Percentiles rank a stretch among this genome's conserved stretches.
Evolutionary conservation across 2,113 vertebrate species (phyloP).

Genomic region (Engystomops pustulosus): DNA sequence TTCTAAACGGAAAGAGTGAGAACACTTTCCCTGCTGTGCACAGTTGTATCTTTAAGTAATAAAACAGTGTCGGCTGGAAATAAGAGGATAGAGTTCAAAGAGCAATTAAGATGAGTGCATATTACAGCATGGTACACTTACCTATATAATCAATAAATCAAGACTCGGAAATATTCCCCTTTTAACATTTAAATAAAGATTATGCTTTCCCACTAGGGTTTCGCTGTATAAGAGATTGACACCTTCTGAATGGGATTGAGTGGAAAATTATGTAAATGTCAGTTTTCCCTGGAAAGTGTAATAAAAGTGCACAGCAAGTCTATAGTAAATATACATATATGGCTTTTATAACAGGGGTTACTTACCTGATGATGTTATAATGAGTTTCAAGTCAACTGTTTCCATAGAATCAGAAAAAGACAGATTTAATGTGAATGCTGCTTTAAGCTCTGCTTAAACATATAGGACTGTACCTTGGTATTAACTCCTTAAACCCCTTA

Average conservation of each 20-base stretch:
- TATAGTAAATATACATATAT: background rate
- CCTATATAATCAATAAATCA: slow-evolving; percentile 16
- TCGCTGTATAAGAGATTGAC: background rate
- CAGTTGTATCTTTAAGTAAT: slow-evolving; percentile 47
- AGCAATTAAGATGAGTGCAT: slow-evolving; percentile 37
- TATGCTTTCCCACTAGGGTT: slow-evolving; percentile 26
- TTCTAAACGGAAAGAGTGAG: slow-evolving; percentile 38
- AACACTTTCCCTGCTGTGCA: slow-evolving; percentile 49
- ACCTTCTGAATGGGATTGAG: background rate
- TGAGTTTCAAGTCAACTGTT: background rate
- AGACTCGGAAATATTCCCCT: background rate
- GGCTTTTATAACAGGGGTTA: background rate
- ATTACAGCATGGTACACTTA: background rate
- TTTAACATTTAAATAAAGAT: background rate
- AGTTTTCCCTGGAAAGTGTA: background rate
- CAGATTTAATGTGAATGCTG: background rate
- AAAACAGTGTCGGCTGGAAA: background rate
- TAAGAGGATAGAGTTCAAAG: slow-evolving; percentile 44
- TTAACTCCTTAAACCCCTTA: too few species aligned
- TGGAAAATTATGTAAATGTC: slow-evolving; percentile 18
- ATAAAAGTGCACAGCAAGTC: background rate
- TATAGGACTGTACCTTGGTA: too few species aligned
- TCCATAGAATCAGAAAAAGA: background rate
- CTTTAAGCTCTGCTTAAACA: background rate
- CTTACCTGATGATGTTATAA: background rate